Evolutionary conservation across 2,113 vertebrate species (phyloP).

Genomic region (Bufo gargarizans): DNA sequence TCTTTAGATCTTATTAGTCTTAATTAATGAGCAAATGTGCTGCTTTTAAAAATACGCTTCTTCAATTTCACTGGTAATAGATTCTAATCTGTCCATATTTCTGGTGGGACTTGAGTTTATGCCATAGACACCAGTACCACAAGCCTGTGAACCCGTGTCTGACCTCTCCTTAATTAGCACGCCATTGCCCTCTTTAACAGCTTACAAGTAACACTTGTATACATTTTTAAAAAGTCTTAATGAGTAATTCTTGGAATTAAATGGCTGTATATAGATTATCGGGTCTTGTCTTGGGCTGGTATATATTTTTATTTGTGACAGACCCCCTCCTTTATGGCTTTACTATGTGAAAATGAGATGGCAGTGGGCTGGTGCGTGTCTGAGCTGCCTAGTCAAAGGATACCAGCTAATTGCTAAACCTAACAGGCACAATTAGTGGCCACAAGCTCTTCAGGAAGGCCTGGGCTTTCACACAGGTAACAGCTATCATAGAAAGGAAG

Average conservation of each 20-base stretch:
- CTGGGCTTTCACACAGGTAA: conserved; percentile 79
- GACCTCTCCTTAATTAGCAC: conserved; percentile 75
- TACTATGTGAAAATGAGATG: conserved; percentile 68
- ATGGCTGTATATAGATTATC: conserved; percentile 51
- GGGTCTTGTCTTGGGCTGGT: background rate
- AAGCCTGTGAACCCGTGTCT: conserved; percentile 68
- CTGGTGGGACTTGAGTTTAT: conserved; percentile 69
- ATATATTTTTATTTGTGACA: conserved; percentile 57
- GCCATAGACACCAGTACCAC: conserved; percentile 71
- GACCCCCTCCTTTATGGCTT: conserved; percentile 60
- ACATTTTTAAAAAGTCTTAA: conserved; percentile 18
- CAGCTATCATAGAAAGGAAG: conserved; percentile 78
- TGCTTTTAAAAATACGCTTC: conserved; percentile 65
- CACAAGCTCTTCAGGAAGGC: conserved; percentile 82
- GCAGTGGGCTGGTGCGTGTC: conserved; percentile 75
- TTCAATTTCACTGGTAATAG: conserved; percentile 69
- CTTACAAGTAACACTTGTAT: conserved; percentile 47
- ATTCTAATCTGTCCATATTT: conserved; percentile 70
- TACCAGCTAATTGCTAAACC: conserved; percentile 79
- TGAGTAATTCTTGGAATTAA: conserved; percentile 27
- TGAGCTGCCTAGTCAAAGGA: conserved; percentile 70
- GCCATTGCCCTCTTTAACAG: conserved; percentile 70
- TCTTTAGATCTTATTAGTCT: conserved; percentile 74
- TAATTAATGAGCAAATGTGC: conserved; percentile 76
- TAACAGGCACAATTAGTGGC: conserved; percentile 81